Evolutionary conservation across 2,797 vertebrate genomes (phyloP).

Genomic region (Anguilla anguilla): DNA sequence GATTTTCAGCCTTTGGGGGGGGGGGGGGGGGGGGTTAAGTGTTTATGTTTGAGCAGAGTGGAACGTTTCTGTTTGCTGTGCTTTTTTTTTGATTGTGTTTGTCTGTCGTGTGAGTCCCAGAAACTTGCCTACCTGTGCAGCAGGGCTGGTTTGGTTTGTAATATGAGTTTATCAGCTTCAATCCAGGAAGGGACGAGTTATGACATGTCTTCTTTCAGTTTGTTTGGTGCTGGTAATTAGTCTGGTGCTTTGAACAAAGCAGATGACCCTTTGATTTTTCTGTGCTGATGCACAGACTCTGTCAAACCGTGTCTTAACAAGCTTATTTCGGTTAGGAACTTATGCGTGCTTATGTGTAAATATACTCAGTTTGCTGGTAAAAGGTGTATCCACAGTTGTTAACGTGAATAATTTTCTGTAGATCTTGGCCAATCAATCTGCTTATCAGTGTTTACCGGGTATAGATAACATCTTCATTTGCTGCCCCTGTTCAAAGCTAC

Average conservation of each 20-base stretch:
- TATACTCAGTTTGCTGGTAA: conserved; percentile 3
- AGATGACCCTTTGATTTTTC: conserved; percentile 38
- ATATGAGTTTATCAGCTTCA: conserved; percentile 56
- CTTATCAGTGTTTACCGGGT: neutral
- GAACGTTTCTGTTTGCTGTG: conserved; percentile 11
- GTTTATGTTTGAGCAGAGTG: conserved; percentile 21
- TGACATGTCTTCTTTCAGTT: conserved; percentile 61
- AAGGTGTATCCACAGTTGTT: conserved; percentile 36
- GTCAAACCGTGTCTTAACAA: conserved; percentile 38
- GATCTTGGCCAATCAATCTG: neutral
- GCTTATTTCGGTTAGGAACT: conserved; percentile 19
- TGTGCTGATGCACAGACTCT: conserved; percentile 46
- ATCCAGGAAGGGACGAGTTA: conserved; percentile 67
- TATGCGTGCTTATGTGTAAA: neutral
- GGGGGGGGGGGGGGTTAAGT: neutral
- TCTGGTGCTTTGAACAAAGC: conserved; percentile 46
- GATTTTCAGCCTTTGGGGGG: neutral
- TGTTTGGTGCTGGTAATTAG: conserved; percentile 68
- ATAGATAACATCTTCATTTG: neutral
- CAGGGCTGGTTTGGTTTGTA: conserved; percentile 62
- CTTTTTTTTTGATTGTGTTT: conserved; percentile 11
- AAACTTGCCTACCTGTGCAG: conserved; percentile 64
- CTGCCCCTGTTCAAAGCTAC: neutral
- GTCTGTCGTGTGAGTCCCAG: conserved; percentile 44
- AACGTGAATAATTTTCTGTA: conserved; percentile 19